A percentile compares a stretch with the other conserved stretches of the same genome.
These are phyloP conservation scores for Chaetorhynchus papuensis DNA, from an alignment of 2,113 vertebrate species.

Conservation along the genomic window DNA sequence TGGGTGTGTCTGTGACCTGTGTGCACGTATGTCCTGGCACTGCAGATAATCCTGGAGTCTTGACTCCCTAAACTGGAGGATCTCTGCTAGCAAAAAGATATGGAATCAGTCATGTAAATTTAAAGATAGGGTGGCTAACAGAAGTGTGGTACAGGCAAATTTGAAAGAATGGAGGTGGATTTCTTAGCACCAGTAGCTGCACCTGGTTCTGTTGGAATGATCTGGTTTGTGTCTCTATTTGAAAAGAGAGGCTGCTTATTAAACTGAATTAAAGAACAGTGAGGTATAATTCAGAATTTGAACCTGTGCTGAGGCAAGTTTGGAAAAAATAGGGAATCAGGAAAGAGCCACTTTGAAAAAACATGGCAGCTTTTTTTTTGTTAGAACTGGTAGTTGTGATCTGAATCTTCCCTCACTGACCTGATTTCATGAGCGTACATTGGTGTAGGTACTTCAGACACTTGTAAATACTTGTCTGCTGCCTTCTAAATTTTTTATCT, in stretches of 20 bases:
- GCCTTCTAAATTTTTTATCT: neutral
- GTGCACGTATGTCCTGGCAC: accelerated
- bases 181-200: neutral
- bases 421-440: neutral
- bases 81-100: neutral
- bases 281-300: neutral
- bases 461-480: neutral
- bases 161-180: neutral
- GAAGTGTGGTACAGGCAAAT: neutral
- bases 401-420: neutral
- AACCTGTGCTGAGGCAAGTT: neutral
- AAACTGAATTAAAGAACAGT: neutral
- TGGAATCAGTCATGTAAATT: neutral
- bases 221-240: neutral
- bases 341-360: neutral
- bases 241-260: neutral
- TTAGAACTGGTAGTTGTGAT: neutral
- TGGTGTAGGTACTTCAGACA: neutral
- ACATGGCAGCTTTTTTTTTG: accelerated
- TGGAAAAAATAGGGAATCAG: neutral
- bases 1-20: neutral
- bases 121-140: neutral
- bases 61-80: neutral
- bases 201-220: neutral
- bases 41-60: accelerated